A percentile compares a stretch with the other conserved stretches of the same genome.
phyloP scores from a whole-genome alignment of 2,113 vertebrate species.

The Sinocyclocheilus grahami region DNA sequence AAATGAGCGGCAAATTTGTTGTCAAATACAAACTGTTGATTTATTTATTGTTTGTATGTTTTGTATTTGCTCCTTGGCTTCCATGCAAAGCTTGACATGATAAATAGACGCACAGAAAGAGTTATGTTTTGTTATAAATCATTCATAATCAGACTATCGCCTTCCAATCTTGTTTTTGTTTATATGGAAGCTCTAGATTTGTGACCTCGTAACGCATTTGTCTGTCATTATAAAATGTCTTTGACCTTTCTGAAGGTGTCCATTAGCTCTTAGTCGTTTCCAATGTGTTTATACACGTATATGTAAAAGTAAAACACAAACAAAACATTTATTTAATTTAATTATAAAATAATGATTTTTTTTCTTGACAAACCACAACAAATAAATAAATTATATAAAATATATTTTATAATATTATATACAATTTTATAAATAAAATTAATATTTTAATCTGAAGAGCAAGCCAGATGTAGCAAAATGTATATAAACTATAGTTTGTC shows the following conservation, averaged over 20 bases:
- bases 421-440: no score
- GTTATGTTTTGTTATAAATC: not conserved
- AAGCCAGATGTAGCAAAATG: no score
- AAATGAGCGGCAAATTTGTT: not conserved
- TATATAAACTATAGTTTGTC: no score
- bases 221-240: constrained; percentile 18
- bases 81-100: not conserved
- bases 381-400: no score
- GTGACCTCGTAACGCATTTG: not conserved
- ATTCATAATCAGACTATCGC: not conserved
- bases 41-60: not conserved
- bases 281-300: no score
- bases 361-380: no score
- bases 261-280: not conserved
- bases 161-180: not conserved
- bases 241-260: constrained; percentile 37
- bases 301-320: no score
- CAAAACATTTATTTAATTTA: no score
- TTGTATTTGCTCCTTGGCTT: not conserved
- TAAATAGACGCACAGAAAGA: not conserved
- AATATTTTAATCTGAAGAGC: no score
- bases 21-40: not conserved
- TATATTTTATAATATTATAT: no score
- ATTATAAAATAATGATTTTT: no score
- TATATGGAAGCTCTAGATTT: not conserved